These are phyloP conservation scores for Taeniopygia guttata DNA, from an alignment of 2,797 vertebrate genomes.

Conservation along the genomic window DNA sequence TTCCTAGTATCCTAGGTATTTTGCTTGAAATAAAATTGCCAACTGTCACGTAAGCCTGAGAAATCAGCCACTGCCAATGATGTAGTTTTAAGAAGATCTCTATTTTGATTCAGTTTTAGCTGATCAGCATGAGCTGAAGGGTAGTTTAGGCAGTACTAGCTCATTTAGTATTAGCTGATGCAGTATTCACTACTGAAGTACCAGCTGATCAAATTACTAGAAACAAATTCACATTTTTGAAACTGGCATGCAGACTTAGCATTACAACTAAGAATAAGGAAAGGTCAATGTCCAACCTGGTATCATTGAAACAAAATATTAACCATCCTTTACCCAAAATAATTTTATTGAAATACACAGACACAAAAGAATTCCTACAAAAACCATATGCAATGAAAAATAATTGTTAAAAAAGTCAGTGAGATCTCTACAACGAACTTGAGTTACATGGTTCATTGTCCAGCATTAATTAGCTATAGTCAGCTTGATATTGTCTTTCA, in stretches of 20 bases:
- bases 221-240: neutral
- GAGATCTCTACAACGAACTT: neutral
- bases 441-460: neutral
- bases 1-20: neutral
- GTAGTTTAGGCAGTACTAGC: neutral
- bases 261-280: neutral
- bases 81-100: neutral
- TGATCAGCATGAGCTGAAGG: neutral
- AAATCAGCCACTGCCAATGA: neutral
- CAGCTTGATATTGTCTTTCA: neutral
- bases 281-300: neutral
- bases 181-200: neutral
- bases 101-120: neutral
- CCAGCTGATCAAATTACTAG: neutral
- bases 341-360: neutral
- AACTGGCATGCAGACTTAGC: neutral
- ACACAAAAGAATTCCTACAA: neutral
- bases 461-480: slow-evolving; percentile 14
- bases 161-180: neutral
- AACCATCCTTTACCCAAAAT: neutral
- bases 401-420: neutral
- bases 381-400: neutral
- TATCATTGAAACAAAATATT: neutral
- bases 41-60: neutral
- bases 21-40: neutral